A percentile compares a stretch with the other conserved stretches of the same genome.
phyloP scores from a whole-genome alignment of 2,113 vertebrate genomes.

The Nesoenas mayeri region DNA sequence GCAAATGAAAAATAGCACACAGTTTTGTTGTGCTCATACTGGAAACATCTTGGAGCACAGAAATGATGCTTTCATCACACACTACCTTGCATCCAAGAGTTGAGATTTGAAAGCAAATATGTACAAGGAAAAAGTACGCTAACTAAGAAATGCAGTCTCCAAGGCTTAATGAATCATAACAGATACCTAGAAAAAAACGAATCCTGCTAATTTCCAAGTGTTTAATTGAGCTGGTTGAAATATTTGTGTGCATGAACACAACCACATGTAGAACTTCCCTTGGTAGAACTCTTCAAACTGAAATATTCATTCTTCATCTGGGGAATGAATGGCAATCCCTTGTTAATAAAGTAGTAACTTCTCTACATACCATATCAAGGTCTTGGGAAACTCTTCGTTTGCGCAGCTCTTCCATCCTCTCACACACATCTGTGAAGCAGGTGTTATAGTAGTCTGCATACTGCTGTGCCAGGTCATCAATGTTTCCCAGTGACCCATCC shows the following conservation, averaged over 20 bases:
- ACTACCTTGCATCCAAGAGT: background rate
- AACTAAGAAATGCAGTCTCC: background rate
- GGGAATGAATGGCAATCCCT: background rate
- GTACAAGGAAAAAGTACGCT: background rate
- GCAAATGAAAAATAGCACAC: background rate
- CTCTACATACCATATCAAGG: slow-evolving; percentile 84
- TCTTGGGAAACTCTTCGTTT: slow-evolving; percentile 92
- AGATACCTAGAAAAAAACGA: background rate
- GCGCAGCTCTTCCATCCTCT: slow-evolving; percentile 96
- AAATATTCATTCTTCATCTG: background rate
- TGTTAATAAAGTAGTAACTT: background rate
- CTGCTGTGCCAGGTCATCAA: slow-evolving; percentile 96
- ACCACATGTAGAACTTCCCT: background rate
- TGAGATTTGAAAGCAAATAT: background rate
- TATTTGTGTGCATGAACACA: fast-evolving
- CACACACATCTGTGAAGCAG: slow-evolving; percentile 91
- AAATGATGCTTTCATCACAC: fast-evolving
- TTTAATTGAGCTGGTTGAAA: background rate
- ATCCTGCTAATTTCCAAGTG: background rate
- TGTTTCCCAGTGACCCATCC: slow-evolving; percentile 97
- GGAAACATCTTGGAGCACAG: background rate
- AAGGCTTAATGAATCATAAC: slow-evolving; percentile 18
- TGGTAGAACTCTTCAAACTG: background rate
- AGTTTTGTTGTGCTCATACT: background rate
- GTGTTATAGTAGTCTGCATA: slow-evolving; percentile 98